A percentile compares a stretch with the other conserved stretches of the same genome.
Conservation (phyloP, 2,888 invertebrate species). For the Nomada flava region DNA sequence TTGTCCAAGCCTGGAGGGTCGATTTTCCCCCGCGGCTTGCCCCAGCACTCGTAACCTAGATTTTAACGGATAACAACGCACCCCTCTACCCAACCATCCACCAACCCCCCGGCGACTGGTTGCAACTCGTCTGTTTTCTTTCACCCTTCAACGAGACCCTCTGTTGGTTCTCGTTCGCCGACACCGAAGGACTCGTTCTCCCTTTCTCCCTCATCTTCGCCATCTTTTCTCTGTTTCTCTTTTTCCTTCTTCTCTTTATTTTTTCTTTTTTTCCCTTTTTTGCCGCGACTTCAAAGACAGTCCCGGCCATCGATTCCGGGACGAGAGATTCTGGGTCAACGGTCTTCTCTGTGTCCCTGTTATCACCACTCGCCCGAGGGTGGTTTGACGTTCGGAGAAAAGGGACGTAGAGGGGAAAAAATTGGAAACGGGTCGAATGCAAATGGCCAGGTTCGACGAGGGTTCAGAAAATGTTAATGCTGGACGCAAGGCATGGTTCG, state of each 20-base stretch:
- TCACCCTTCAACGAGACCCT: slow-evolving; percentile 14
- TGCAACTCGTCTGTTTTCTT: slow-evolving; percentile 46
- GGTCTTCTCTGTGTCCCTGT: slow-evolving; percentile 41
- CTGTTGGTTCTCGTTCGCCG: slow-evolving; percentile 9
- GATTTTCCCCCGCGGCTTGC: slow-evolving; percentile 80
- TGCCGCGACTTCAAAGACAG: slow-evolving; percentile 17
- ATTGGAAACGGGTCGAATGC: slow-evolving; percentile 16
- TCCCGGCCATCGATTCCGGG: slow-evolving; percentile 38
- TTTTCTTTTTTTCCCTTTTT: background rate
- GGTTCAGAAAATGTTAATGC: background rate
- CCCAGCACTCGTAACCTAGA: slow-evolving; percentile 81
- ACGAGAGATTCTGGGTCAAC: slow-evolving; percentile 49
- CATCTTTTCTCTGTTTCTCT: background rate
- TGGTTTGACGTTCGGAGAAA: slow-evolving; percentile 25
- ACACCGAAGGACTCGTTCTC: slow-evolving; percentile 15
- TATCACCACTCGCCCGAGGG: slow-evolving; percentile 8
- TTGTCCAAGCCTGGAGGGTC: slow-evolving; percentile 74
- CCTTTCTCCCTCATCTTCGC: background rate
- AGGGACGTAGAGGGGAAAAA: background rate
- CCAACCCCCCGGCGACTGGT: slow-evolving; percentile 8
- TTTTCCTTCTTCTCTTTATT: background rate
- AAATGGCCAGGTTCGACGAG: slow-evolving; percentile 6
- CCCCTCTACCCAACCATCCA: background rate
- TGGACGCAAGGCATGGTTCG: no score
- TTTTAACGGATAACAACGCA: slow-evolving; percentile 75